phyloP scores from a whole-genome alignment of 2,113 vertebrate species.

The Sialia sialis region DNA sequence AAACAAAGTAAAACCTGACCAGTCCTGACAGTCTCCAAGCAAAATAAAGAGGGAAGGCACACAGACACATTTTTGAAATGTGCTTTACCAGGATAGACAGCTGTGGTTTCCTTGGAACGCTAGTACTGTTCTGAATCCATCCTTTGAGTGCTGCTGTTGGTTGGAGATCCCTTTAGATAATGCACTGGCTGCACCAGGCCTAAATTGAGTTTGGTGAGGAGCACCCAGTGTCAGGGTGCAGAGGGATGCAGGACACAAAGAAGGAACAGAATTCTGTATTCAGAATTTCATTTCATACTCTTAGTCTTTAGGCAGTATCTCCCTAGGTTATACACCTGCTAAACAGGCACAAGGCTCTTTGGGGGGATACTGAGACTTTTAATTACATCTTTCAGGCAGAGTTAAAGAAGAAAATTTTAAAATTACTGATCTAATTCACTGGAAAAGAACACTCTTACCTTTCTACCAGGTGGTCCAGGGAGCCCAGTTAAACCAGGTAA shows the following conservation, averaged over 20 bases:
- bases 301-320: neutral
- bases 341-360: neutral
- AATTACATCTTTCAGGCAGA: neutral
- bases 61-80: neutral
- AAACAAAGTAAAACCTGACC: neutral
- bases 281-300: neutral
- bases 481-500: conserved; percentile 83
- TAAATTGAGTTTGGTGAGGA: neutral
- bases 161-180: neutral
- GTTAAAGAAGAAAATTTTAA: neutral
- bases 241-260: neutral
- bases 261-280: neutral
- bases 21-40: neutral
- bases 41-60: neutral
- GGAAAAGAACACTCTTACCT: conserved; percentile 73
- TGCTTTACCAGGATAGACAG: neutral
- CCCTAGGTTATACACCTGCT: neutral
- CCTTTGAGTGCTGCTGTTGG: neutral
- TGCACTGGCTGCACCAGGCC: neutral
- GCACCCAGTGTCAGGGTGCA: neutral
- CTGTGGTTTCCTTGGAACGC: neutral
- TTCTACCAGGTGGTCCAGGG: conserved; percentile 83
- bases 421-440: neutral
- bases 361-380: neutral
- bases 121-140: neutral